phyloP scores from a whole-genome alignment of 1,140 invertebrate genomes.

The Plodia interpunctella region DNA sequence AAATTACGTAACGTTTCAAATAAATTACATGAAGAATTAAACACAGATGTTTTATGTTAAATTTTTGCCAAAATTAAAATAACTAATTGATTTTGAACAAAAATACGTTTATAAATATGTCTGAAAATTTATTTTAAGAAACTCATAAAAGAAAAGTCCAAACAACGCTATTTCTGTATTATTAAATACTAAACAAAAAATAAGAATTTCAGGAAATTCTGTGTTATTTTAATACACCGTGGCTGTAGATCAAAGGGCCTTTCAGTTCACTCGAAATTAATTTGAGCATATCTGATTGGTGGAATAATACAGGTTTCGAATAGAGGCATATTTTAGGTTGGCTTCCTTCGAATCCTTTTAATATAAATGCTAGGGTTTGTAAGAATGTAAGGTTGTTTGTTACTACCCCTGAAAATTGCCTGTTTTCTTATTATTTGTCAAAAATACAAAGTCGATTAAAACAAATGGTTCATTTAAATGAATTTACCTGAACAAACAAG shows the following conservation, averaged over 20 bases:
- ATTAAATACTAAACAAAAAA: background rate
- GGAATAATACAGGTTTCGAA: background rate
- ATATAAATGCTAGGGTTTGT: background rate
- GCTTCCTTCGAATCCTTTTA: too few species aligned
- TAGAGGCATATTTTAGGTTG: background rate
- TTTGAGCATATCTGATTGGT: background rate
- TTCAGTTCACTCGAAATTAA: background rate
- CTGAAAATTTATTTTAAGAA: background rate
- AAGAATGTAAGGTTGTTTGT: background rate
- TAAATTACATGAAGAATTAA: too few species aligned
- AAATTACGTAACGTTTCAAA: too few species aligned
- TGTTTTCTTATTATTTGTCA: too few species aligned
- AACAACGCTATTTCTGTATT: background rate
- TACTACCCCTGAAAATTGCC: too few species aligned
- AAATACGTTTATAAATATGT: background rate
- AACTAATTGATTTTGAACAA: background rate
- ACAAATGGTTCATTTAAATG: too few species aligned
- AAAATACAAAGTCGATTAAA: too few species aligned
- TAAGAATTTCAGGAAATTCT: background rate
- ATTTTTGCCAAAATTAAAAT: too few species aligned
- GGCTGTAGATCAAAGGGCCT: background rate
- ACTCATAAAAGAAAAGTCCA: background rate
- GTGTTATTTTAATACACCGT: background rate
- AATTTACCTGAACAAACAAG: too few species aligned
- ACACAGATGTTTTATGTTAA: too few species aligned